phyloP scores from a whole-genome alignment of 2,797 vertebrate species.

The Hemibagrus guttatus region DNA sequence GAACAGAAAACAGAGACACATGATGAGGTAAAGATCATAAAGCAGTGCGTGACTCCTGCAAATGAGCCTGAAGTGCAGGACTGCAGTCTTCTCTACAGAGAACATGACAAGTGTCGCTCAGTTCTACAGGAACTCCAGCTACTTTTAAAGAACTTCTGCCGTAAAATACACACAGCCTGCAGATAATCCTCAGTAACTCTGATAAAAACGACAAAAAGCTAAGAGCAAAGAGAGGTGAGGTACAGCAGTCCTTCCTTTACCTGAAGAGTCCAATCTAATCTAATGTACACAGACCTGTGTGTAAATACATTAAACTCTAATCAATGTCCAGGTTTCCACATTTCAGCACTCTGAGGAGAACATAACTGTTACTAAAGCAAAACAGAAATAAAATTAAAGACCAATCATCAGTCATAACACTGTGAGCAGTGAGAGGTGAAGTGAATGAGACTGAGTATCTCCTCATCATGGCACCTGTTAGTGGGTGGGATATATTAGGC shows the following conservation, averaged over 20 bases:
- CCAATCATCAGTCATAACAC: too few species aligned
- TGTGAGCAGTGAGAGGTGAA: too few species aligned
- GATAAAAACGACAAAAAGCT: neutral
- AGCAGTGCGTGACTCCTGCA: too few species aligned
- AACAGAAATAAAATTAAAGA: neutral
- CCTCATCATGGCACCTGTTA: too few species aligned
- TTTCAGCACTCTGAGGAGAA: neutral
- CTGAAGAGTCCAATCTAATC: neutral
- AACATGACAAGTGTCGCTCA: neutral
- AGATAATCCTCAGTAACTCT: neutral
- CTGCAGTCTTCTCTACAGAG: too few species aligned
- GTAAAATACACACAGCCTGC: neutral
- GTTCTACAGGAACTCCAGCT: neutral
- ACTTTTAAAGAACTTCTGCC: too few species aligned
- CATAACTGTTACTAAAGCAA: neutral
- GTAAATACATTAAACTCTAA: neutral
- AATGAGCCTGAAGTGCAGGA: too few species aligned
- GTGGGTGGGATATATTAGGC: too few species aligned
- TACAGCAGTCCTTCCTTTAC: neutral
- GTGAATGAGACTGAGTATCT: too few species aligned
- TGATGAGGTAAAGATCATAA: too few species aligned
- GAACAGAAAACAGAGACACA: too few species aligned
- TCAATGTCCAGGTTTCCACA: neutral
- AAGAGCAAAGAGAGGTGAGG: too few species aligned
- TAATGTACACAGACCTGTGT: neutral